Conservation (phyloP, 2,113 vertebrate species). For the Gnathonemus echidnorhynchus region DNA sequence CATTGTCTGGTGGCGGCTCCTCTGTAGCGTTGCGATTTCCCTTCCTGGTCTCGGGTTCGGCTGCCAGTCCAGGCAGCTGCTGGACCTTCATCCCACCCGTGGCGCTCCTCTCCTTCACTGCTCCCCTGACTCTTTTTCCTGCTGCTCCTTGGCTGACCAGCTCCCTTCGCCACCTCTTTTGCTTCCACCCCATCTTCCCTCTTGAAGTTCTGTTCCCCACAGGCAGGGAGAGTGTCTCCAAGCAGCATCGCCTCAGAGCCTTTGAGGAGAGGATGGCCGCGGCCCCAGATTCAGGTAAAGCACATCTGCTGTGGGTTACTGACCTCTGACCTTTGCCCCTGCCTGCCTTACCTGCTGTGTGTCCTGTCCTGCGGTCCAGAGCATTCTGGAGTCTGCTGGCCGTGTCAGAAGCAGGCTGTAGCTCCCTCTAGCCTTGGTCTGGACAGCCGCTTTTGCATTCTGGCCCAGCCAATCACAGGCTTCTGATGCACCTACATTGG, state of each 20-base stretch:
- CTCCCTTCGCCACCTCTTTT: not conserved
- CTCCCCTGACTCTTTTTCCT: not conserved
- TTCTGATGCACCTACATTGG: slow-evolving; percentile 47
- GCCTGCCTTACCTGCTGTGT: not conserved
- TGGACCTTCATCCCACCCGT: not conserved
- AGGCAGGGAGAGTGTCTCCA: not conserved
- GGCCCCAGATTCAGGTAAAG: not conserved
- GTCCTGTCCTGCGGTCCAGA: not conserved
- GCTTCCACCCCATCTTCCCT: not conserved
- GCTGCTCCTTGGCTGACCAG: not conserved
- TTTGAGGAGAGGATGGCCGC: not conserved
- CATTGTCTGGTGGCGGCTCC: not conserved
- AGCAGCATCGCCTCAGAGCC: slow-evolving; percentile 11
- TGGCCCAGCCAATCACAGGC: slow-evolving; percentile 62
- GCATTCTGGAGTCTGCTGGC: not conserved
- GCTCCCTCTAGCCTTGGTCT: slow-evolving; percentile 16
- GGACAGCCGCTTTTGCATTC: not conserved
- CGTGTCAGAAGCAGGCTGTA: slow-evolving; percentile 57
- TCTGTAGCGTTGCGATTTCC: not conserved
- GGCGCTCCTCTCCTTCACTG: not conserved
- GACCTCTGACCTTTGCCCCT: not conserved
- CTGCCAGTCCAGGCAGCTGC: not conserved
- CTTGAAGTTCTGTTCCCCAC: not conserved
- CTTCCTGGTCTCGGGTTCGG: not conserved
- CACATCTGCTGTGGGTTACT: not conserved